These are phyloP conservation scores for Mola mola DNA, from an alignment of 2,113 vertebrate species.

Conservation along the genomic window DNA sequence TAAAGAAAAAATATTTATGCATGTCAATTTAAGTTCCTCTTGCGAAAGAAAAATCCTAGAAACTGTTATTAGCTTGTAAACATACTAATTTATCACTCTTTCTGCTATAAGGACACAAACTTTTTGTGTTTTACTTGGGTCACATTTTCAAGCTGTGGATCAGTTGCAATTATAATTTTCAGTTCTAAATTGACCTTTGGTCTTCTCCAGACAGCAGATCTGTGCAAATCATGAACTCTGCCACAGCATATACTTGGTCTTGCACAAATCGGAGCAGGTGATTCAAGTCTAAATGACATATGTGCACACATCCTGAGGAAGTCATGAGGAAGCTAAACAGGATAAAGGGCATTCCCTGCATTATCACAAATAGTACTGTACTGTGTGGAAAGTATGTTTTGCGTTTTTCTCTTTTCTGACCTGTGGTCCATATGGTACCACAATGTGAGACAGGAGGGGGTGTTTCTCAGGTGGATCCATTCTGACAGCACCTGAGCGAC, in stretches of 20 bases:
- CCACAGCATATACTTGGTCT: conserved; percentile 36
- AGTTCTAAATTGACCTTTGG: neutral
- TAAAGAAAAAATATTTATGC: too few species aligned
- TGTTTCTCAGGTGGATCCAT: conserved; percentile 59
- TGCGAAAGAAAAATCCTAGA: too few species aligned
- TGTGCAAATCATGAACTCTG: conserved; percentile 46
- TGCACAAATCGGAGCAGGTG: conserved; percentile 64
- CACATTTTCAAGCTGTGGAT: neutral
- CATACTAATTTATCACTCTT: too few species aligned
- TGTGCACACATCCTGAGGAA: conserved; percentile 65
- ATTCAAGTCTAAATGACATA: conserved; percentile 54
- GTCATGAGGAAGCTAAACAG: conserved; percentile 58
- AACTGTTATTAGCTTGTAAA: too few species aligned
- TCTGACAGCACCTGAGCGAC: conserved; percentile 71
- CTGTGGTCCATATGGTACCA: conserved; percentile 77
- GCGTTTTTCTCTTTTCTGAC: conserved; percentile 55
- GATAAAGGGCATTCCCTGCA: conserved; percentile 44
- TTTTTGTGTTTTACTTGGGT: too few species aligned
- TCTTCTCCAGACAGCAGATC: neutral
- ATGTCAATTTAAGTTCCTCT: too few species aligned
- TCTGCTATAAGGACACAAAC: too few species aligned
- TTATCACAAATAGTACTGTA: conserved; percentile 45
- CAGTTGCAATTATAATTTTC: too few species aligned
- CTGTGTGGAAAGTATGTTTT: neutral
- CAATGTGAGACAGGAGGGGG: conserved; percentile 70